Percentiles rank a stretch among this genome's conserved stretches.
phyloP scores from a whole-genome alignment of 2,888 invertebrate genomes.

The Caenorhabditis sp. region DNA sequence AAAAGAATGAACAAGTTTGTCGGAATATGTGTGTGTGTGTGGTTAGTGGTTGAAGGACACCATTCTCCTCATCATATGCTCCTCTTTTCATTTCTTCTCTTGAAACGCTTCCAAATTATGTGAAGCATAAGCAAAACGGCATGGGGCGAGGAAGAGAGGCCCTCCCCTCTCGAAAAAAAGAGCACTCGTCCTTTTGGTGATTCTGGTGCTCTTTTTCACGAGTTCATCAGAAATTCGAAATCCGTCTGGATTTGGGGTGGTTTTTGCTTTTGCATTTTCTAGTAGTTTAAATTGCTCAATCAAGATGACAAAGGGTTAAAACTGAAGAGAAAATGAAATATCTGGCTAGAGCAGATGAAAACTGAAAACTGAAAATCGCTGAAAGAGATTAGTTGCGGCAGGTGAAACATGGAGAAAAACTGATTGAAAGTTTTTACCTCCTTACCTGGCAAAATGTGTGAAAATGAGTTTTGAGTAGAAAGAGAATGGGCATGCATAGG shows the following conservation, averaged over 20 bases:
- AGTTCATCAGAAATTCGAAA: slow-evolving; percentile 46
- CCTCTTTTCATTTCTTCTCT: slow-evolving; percentile 44
- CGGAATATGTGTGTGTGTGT: neutral
- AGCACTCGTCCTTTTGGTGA: slow-evolving; percentile 20
- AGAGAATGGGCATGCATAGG: slow-evolving; percentile 8
- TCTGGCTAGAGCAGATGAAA: neutral
- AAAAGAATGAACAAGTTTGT: slow-evolving; percentile 34
- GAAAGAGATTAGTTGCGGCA: slow-evolving; percentile 12
- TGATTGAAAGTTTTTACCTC: slow-evolving; percentile 34
- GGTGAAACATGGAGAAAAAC: slow-evolving; percentile 14
- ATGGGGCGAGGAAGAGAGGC: slow-evolving; percentile 16
- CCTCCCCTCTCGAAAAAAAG: slow-evolving; percentile 1
- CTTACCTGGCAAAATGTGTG: slow-evolving; percentile 38
- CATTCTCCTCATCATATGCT: slow-evolving; percentile 43
- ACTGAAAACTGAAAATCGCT: neutral
- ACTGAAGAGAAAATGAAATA: neutral
- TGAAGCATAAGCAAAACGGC: slow-evolving; percentile 65
- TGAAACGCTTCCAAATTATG: slow-evolving; percentile 57
- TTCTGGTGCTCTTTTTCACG: slow-evolving; percentile 22
- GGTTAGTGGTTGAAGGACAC: slow-evolving; percentile 26
- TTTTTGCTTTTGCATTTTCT: slow-evolving; percentile 27
- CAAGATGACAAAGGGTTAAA: neutral
- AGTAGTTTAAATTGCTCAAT: neutral
- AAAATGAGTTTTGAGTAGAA: slow-evolving; percentile 9
- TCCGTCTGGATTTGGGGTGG: slow-evolving; percentile 41